These are phyloP conservation scores for Drosophila imparisetae DNA, from an alignment of 2,888 invertebrate genomes.

Conservation along the genomic window DNA sequence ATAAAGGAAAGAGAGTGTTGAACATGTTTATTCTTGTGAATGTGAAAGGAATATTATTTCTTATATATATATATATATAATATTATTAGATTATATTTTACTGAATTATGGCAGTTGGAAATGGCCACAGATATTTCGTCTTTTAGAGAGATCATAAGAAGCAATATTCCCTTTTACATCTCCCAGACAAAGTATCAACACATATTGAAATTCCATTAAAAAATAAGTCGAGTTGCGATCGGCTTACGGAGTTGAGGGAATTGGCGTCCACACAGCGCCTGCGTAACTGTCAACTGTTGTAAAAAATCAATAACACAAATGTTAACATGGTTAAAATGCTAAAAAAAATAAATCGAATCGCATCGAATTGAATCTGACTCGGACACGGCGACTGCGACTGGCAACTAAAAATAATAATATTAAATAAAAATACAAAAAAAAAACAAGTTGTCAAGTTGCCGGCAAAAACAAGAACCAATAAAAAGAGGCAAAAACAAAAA, in stretches of 20 bases:
- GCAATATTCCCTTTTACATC: background rate
- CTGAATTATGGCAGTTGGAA: background rate
- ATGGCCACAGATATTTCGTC: no score
- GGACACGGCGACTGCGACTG: constrained; percentile 17
- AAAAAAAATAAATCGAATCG: constrained; percentile 24
- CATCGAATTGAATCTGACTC: constrained; percentile 18
- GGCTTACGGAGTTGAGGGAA: constrained; percentile 7
- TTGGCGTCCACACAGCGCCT: constrained; percentile 45
- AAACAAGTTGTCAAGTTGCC: constrained; percentile 34
- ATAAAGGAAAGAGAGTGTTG: background rate
- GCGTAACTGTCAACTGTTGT: constrained; percentile 77
- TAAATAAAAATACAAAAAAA: constrained; percentile 5
- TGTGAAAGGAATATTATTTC: background rate
- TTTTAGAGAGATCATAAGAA: no score
- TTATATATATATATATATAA: background rate
- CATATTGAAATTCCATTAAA: constrained; percentile 43
- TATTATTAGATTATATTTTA: background rate
- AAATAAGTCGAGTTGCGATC: constrained; percentile 25
- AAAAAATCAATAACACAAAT: constrained; percentile 79
- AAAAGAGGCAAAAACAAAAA: constrained; percentile 17
- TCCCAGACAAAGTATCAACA: background rate
- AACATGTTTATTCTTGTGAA: background rate
- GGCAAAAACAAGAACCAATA: constrained; percentile 43
- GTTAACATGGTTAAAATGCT: constrained; percentile 65
- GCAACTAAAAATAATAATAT: constrained; percentile 20